These are phyloP conservation scores for Neomonachus schauinslandi DNA, from an alignment of 2,113 vertebrate genomes.

Conservation along the genomic window DNA sequence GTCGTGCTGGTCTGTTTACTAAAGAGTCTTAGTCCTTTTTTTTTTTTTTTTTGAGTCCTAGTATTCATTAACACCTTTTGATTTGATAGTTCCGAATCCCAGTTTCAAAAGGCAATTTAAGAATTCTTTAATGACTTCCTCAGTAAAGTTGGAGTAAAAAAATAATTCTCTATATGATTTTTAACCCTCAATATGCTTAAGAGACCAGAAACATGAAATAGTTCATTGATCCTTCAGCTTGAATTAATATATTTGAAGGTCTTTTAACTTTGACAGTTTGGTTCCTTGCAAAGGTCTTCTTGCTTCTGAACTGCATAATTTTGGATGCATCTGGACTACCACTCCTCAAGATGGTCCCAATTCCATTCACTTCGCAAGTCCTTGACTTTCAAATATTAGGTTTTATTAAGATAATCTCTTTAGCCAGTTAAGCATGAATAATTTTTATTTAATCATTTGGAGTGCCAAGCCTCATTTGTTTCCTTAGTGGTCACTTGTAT, in stretches of 20 bases:
- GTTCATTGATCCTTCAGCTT: neutral
- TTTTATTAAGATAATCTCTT: neutral
- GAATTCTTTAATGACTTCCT: slow-evolving; percentile 6
- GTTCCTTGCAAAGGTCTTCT: neutral
- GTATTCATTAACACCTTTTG: neutral
- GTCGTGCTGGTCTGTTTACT: neutral
- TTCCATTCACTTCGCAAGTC: neutral
- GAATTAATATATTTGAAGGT: neutral
- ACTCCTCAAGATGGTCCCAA: neutral
- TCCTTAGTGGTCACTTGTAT: neutral
- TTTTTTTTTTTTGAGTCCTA: neutral
- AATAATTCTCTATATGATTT: neutral
- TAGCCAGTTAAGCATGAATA: neutral
- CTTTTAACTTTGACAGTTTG: slow-evolving; percentile 5
- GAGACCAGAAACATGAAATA: neutral
- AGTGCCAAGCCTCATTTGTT: neutral
- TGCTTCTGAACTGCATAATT: neutral
- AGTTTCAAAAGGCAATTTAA: neutral
- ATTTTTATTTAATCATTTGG: slow-evolving; percentile 26
- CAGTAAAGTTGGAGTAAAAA: neutral
- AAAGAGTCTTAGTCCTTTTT: neutral
- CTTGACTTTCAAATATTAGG: neutral
- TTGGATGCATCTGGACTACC: neutral
- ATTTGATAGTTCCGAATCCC: neutral
- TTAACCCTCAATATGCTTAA: neutral